A percentile compares a stretch with the other conserved stretches of the same genome.
Conservation (phyloP, 2,797 vertebrate genomes). For the Oreortyx pictus region DNA sequence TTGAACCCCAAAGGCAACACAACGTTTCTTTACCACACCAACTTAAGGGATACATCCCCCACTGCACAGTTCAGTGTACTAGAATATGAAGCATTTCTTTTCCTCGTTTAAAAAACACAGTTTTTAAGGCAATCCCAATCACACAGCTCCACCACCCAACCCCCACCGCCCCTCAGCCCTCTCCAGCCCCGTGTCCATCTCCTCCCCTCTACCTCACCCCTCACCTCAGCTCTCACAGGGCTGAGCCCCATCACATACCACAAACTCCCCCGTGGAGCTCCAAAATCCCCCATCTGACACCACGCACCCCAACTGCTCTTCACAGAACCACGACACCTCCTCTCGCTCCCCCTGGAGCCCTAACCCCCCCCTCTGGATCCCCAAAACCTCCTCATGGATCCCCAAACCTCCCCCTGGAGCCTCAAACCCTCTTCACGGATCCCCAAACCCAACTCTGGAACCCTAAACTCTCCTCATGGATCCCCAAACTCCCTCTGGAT, state of each 20-base stretch:
- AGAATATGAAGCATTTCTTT: not conserved
- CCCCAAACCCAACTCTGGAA: not conserved
- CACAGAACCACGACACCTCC: not conserved
- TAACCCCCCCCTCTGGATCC: not conserved
- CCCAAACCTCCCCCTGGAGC: not conserved
- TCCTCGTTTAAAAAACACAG: not conserved
- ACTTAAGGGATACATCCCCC: not conserved
- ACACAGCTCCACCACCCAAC: accelerated
- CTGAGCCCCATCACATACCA: not conserved
- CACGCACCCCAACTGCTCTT: not conserved
- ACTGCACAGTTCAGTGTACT: not conserved
- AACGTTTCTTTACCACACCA: not conserved
- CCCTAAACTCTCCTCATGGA: too few relatives aligned
- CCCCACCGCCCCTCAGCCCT: not conserved
- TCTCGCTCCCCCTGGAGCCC: not conserved
- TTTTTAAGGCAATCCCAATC: not conserved
- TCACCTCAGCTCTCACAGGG: not conserved
- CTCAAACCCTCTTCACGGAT: too few relatives aligned
- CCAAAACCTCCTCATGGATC: not conserved
- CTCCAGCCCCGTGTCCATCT: not conserved
- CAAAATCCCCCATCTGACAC: too few relatives aligned
- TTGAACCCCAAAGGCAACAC: not conserved
- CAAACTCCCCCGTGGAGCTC: not conserved
- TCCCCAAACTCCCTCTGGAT: not conserved
- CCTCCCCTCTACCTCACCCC: not conserved